These are phyloP conservation scores for Abrostola tripartita DNA, from an alignment of 2,888 invertebrate genomes.

Conservation along the genomic window DNA sequence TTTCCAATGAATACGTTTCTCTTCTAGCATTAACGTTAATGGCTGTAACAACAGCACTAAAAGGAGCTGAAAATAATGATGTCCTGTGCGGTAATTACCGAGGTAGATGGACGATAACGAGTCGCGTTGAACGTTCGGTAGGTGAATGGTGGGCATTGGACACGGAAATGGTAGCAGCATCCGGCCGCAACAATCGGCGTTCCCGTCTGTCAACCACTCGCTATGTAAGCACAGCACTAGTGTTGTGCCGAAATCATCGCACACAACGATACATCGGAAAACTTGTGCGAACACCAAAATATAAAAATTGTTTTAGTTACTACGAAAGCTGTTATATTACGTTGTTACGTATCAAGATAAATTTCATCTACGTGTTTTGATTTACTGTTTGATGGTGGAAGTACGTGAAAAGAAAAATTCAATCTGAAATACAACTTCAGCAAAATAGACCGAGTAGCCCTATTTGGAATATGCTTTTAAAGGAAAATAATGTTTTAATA, in stretches of 20 bases:
- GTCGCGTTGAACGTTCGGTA: constrained; percentile 61
- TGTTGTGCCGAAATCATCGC: constrained; percentile 13
- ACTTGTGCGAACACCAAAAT: constrained; percentile 18
- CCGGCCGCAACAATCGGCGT: constrained; percentile 80
- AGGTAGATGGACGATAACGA: constrained; percentile 68
- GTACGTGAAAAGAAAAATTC: constrained; percentile 42
- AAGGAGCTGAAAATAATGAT: constrained; percentile 52
- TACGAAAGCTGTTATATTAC: constrained; percentile 21
- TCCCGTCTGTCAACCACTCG: constrained; percentile 53
- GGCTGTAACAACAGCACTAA: constrained; percentile 34
- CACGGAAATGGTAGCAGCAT: constrained; percentile 79
- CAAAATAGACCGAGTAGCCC: constrained; percentile 32
- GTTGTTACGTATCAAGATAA: constrained; percentile 13
- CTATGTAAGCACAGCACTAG: constrained; percentile 54
- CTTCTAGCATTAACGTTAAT: constrained; percentile 29
- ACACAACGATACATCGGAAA: constrained; percentile 22
- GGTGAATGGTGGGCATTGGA: constrained; percentile 74
- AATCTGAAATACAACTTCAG: constrained; percentile 39
- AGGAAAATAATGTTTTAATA: constrained; percentile 48
- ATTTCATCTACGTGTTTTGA: constrained; percentile 48
- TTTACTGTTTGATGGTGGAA: constrained; percentile 26
- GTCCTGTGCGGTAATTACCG: constrained; percentile 64
- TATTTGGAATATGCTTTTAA: constrained; percentile 29
- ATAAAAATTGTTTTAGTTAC: constrained; percentile 21
- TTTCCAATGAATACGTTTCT: constrained; percentile 29